Percentiles rank a stretch among this genome's conserved stretches.
These are phyloP conservation scores for Zosterops japonicus DNA, from an alignment of 2,113 vertebrate species.

Conservation along the genomic window DNA sequence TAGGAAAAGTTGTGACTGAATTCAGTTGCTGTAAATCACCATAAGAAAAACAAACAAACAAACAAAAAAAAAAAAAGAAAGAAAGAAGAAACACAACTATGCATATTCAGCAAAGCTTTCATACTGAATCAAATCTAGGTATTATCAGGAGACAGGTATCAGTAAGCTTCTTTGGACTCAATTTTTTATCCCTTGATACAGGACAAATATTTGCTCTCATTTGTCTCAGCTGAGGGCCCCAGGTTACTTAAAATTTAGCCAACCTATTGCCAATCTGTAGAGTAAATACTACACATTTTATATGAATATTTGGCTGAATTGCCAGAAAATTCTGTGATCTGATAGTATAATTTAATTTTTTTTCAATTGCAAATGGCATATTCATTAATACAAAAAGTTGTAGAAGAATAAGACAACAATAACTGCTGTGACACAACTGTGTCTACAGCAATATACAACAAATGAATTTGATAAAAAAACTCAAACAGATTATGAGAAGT, in stretches of 20 bases:
- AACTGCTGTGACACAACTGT: neutral
- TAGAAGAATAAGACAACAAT: neutral
- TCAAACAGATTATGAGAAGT: neutral
- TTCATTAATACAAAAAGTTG: neutral
- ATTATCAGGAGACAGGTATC: neutral
- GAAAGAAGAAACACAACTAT: neutral
- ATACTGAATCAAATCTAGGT: neutral
- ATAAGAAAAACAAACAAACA: too few species aligned
- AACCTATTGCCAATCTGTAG: neutral
- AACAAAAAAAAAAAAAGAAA: too few species aligned
- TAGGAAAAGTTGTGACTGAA: neutral
- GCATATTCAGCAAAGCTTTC: neutral
- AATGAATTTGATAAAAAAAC: neutral
- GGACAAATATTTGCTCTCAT: neutral
- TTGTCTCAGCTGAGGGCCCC: neutral
- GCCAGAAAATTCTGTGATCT: neutral
- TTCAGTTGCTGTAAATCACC: neutral
- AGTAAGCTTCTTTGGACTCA: neutral
- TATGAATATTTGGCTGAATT: neutral
- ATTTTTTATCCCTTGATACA: neutral
- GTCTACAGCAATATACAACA: neutral
- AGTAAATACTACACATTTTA: neutral
- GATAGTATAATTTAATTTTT: neutral
- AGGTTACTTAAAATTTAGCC: neutral
- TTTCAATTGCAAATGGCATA: neutral